Evolutionary conservation across 53 echinoderm and acorn worm species (phyloP).

Genomic region (Astropecten irregularis): DNA sequence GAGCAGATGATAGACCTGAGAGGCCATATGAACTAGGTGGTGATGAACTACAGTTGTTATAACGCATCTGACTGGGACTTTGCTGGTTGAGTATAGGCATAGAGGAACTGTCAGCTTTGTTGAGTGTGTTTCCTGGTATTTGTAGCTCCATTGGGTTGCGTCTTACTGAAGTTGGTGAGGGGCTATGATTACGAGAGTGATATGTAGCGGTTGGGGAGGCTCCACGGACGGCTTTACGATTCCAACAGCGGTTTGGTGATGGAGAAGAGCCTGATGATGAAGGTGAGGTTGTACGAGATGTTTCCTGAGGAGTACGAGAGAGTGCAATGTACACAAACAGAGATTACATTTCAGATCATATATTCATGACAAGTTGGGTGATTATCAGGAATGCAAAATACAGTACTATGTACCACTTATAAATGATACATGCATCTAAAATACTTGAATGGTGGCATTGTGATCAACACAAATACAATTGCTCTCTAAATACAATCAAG

Average conservation of each 20-base stretch:
- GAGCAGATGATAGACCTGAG: neutral
- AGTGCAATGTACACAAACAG: neutral
- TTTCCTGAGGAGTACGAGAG: neutral
- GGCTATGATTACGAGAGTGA: constrained; percentile 26
- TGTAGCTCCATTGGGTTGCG: neutral
- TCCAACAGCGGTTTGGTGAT: constrained; percentile 56
- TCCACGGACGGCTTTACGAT: constrained; percentile 63
- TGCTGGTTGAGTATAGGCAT: constrained; percentile 39
- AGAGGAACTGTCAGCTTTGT: constrained; percentile 38
- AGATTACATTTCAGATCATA: no score
- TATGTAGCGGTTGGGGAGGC: constrained; percentile 40
- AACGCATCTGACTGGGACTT: neutral
- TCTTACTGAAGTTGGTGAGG: neutral
- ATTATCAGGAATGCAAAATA: no score
- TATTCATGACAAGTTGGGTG: no score
- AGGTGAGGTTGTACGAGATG: constrained; percentile 8
- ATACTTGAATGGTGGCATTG: no score
- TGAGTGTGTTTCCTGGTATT: neutral
- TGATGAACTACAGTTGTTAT: constrained; percentile 44
- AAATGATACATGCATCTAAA: no score
- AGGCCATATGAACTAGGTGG: constrained; percentile 19
- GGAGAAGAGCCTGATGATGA: neutral
- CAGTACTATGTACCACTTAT: no score
- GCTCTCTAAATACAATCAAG: no score
- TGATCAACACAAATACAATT: no score